Evolutionary conservation across 2,888 invertebrate genomes (phyloP), one percentile per base, ranked within the genome.

Genomic region (Drosophila testacea): DNA sequence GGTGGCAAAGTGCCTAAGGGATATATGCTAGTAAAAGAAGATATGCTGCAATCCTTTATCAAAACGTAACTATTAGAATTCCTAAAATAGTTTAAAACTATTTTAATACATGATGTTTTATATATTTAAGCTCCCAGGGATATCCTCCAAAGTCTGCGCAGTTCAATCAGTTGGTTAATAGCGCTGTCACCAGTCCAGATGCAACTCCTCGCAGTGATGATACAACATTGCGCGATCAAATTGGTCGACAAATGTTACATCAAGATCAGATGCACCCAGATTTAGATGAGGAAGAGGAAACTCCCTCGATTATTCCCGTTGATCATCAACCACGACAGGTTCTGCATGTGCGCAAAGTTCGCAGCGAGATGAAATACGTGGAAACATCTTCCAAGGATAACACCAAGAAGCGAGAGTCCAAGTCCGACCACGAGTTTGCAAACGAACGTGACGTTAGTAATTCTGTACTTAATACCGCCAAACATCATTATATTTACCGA

Each of bases 321-420:
- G 30, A 32, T 10, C 64, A 36, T 4, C 36, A 30, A 7, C 52
- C 72, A 2, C 83, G 86, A 11, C 90, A 90, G 64, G 55, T 72
- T 4, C 64, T 83, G 4, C 87, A 89, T 69, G 90, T 92, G 54
- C 90, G 92, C 47, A 92, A 91, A 73, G 92, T 91, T 4, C 92
- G 91, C 75, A 92, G 92, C 66, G 92, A 92, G 69, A 87, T 90
- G 41, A 92, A 92, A 52, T 92, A 92, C 60, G 81, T 87, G 10
- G 90, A 91, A 13, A 54, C 73, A 0, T 48, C 54, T 4, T 6
- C 66, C 4, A 90, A 83, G 62, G 79, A 87, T 1, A 57, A 75
- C 6, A 46, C 69, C 5, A 90, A 85, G 48, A 91, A 91, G n/a
- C 83, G 84, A 1, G 89, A 90, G 57, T 91, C 92, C 27, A 92